phyloP scores from a whole-genome alignment of 1,140 invertebrate genomes.

The Colletes latitarsis region DNA sequence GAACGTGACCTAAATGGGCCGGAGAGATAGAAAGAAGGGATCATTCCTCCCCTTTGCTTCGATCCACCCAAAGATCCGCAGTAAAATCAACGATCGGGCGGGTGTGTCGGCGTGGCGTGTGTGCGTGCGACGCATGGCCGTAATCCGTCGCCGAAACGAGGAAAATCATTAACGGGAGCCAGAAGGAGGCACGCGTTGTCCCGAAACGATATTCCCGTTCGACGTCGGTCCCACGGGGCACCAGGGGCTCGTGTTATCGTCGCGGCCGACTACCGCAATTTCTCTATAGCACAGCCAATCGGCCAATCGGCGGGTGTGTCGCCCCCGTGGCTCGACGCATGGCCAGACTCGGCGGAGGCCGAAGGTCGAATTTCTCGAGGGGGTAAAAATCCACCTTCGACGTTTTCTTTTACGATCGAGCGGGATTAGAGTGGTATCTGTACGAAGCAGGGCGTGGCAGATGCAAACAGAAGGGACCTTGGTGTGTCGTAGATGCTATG shows the following conservation, averaged over 20 bases:
- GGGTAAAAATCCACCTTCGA: neutral
- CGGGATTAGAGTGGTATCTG: constrained; percentile 1
- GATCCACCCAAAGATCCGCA: constrained; percentile 40
- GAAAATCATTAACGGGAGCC: constrained; percentile 31
- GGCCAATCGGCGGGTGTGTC: constrained; percentile 60
- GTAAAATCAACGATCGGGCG: constrained; percentile 42
- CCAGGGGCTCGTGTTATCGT: constrained; percentile 17
- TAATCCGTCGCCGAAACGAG: constrained; percentile 5
- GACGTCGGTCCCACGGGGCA: neutral
- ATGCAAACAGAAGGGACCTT: constrained; percentile 1
- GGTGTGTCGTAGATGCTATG: neutral
- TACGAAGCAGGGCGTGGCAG: constrained; percentile 31
- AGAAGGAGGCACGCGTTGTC: neutral
- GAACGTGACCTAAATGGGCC: constrained; percentile 22
- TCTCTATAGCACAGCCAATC: constrained; percentile 55
- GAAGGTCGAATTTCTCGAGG: neutral
- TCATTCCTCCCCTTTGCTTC: constrained; percentile 34
- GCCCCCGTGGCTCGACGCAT: constrained; percentile 53
- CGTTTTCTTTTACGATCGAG: neutral
- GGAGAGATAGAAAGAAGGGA: neutral
- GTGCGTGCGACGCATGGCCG: constrained; percentile 35
- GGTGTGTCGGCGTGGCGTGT: constrained; percentile 21
- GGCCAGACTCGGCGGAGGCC: constrained; percentile 11
- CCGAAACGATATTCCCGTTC: neutral
- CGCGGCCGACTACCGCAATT: constrained; percentile 52